Conservation (phyloP, 2,888 invertebrate species). For the Branchellion lobata region DNA sequence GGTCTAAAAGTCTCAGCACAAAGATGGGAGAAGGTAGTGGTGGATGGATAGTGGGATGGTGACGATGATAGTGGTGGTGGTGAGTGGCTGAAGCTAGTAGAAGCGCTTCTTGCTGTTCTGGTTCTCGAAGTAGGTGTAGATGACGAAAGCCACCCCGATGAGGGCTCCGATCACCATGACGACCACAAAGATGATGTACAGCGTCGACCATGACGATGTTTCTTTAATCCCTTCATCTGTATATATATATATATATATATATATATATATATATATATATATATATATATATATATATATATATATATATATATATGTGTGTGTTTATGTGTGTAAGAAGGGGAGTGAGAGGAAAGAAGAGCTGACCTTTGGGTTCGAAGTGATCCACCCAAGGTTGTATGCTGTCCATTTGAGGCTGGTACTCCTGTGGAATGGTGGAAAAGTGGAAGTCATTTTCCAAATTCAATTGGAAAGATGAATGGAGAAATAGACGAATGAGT, state of each 20-base stretch:
- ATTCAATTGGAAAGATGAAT: too few species aligned
- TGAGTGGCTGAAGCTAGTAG: conserved; percentile 33
- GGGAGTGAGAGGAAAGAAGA: neutral
- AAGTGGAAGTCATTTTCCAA: neutral
- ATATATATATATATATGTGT: conserved; percentile 19
- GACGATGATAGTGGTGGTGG: too few species aligned
- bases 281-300: conserved; percentile 21
- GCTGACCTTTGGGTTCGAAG: neutral
- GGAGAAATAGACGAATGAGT: too few species aligned
- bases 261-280: conserved; percentile 10
- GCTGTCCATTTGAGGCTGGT: neutral
- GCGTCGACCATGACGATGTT: neutral
- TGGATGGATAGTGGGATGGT: too few species aligned
- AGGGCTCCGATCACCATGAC: neutral
- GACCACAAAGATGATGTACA: neutral
- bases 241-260: conserved; percentile 8
- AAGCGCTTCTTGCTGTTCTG: conserved; percentile 7
- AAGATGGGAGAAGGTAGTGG: conserved; percentile 56
- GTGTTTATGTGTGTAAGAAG: neutral
- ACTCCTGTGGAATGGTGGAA: neutral
- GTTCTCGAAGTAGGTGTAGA: neutral
- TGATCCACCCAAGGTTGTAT: neutral
- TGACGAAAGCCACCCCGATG: neutral
- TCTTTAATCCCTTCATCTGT: neutral
- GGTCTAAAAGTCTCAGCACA: too few species aligned